Evolutionary conservation across 2,113 vertebrate species (phyloP).

Genomic region (Peromyscus californicus): DNA sequence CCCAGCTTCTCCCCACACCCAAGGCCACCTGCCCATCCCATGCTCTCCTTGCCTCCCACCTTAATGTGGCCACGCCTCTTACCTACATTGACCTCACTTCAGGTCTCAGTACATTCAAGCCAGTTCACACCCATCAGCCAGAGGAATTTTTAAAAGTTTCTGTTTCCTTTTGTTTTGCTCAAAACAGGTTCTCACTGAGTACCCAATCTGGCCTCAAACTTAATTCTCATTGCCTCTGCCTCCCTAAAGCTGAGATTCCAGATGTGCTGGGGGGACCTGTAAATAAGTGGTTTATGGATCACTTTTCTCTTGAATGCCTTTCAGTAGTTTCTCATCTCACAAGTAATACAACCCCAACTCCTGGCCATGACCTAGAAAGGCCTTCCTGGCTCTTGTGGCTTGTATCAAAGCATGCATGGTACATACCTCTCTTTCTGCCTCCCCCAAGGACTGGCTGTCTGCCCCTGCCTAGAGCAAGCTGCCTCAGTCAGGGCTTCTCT

Average conservation of each 20-base stretch:
- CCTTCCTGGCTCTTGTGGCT: background rate
- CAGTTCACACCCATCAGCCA: background rate
- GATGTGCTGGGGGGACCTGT: background rate
- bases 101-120: background rate
- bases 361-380: background rate
- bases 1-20: background rate
- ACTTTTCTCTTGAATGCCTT: background rate
- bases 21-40: background rate
- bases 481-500: background rate
- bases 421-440: background rate
- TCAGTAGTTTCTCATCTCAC: background rate
- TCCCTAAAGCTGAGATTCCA: background rate
- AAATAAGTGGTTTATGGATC: background rate
- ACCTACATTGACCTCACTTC: background rate
- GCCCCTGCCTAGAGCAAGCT: background rate
- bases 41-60: background rate
- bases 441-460: too few species aligned
- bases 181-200: background rate
- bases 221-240: background rate
- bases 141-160: background rate
- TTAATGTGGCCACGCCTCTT: background rate
- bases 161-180: background rate
- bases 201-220: background rate
- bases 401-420: background rate
- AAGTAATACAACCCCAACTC: background rate